A percentile compares a stretch with the other conserved stretches of the same genome.
phyloP scores from a whole-genome alignment of 1,140 invertebrate genomes.

The Hydropsyche tenuis region DNA sequence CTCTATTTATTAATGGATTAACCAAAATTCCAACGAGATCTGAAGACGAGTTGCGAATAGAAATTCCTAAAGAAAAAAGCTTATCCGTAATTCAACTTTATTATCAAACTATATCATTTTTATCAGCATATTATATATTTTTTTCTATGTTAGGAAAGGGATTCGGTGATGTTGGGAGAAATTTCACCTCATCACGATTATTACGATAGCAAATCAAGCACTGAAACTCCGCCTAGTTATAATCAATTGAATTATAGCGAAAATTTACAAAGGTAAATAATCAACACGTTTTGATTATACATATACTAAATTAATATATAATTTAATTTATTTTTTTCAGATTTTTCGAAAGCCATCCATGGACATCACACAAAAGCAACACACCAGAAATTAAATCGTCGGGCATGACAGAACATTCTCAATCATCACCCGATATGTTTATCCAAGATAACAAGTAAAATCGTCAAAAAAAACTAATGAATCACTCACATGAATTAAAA shows the following conservation, averaged over 20 bases:
- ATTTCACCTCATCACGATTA: conserved; percentile 86
- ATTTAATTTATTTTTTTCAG: conserved; percentile 53
- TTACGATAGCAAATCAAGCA: conserved; percentile 81
- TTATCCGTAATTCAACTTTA: conserved; percentile 41
- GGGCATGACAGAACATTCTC: conserved; percentile 50
- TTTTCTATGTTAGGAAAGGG: conserved; percentile 69
- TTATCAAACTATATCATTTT: too few relatives aligned
- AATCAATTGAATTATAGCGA: conserved; percentile 88
- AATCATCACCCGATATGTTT: conserved; percentile 50
- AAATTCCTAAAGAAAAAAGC: conserved; percentile 63
- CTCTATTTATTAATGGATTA: conserved; percentile 76
- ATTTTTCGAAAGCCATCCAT: conserved; percentile 84
- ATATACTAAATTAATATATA: too few relatives aligned
- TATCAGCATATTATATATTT: conserved; percentile 10
- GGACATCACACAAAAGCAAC: conserved; percentile 56
- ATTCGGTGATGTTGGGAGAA: conserved; percentile 83
- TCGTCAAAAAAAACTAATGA: too few relatives aligned
- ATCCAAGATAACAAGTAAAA: conserved; percentile 38
- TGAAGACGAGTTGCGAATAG: conserved; percentile 62
- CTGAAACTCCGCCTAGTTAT: conserved; percentile 82
- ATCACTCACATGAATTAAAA: neutral
- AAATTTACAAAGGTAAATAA: conserved; percentile 70
- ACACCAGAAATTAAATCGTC: conserved; percentile 58
- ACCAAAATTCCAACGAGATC: conserved; percentile 66
- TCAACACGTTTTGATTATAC: conserved; percentile 46